Conservation (phyloP, 2,113 vertebrate species). For the Ammospiza caudacuta region DNA sequence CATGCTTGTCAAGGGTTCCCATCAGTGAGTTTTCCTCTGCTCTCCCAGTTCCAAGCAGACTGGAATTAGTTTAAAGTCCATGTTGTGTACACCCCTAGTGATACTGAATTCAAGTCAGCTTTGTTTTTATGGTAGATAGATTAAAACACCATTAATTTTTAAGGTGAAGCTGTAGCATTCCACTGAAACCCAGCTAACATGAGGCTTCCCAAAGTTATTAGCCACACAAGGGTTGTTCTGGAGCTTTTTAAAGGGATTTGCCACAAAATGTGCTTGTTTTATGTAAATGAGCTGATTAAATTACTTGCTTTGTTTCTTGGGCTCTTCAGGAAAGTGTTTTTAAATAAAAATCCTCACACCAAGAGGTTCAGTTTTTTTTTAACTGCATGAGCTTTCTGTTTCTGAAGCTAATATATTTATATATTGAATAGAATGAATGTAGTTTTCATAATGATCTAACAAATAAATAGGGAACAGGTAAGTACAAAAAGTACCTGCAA, state of each 20-base stretch:
- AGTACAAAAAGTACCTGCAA: neutral
- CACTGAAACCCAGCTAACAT: neutral
- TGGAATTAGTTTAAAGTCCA: neutral
- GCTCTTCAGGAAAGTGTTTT: neutral
- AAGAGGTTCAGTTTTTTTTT: neutral
- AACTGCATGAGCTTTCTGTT: neutral
- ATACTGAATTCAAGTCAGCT: neutral
- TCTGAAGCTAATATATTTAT: neutral
- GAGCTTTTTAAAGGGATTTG: neutral
- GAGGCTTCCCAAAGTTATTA: neutral
- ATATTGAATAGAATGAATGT: neutral
- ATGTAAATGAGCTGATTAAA: neutral
- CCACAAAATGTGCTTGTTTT: neutral
- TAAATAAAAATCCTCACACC: neutral
- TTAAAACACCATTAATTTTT: neutral
- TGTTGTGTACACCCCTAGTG: neutral
- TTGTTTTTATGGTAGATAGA: neutral
- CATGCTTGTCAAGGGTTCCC: neutral
- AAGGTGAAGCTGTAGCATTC: neutral
- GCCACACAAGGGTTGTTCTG: neutral
- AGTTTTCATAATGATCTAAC: neutral
- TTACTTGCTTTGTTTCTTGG: neutral
- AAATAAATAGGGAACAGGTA: neutral
- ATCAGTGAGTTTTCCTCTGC: neutral
- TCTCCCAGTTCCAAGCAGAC: neutral